A percentile compares a stretch with the other conserved stretches of the same genome.
These are phyloP conservation scores for Amblyjoppa fuscipennis DNA, from an alignment of 2,888 invertebrate genomes.

Conservation along the genomic window DNA sequence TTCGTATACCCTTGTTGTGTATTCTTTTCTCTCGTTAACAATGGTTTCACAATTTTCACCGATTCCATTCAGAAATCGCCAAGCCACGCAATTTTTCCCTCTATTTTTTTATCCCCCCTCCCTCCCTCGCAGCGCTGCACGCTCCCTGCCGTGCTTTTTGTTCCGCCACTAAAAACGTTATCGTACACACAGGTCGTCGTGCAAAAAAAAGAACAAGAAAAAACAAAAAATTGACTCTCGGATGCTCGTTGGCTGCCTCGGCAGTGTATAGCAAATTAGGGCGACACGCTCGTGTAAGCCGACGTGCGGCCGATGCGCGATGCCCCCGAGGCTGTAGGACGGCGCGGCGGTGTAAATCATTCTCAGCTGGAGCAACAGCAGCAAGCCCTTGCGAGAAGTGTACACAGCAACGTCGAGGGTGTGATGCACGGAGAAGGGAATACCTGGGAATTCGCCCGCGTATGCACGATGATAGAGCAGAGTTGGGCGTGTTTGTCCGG, in stretches of 20 bases:
- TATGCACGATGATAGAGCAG: slow-evolving; percentile 28
- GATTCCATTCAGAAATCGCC: neutral
- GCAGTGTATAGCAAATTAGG: slow-evolving; percentile 72
- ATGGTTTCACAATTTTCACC: neutral
- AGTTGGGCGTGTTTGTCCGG: slow-evolving; percentile 73
- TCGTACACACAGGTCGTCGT: slow-evolving; percentile 8
- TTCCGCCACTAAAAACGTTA: slow-evolving; percentile 28
- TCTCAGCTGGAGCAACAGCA: slow-evolving; percentile 68
- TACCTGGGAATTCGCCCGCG: slow-evolving; percentile 5
- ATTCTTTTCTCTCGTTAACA: neutral
- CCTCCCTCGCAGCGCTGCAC: slow-evolving; percentile 7
- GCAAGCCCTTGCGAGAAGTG: slow-evolving; percentile 32
- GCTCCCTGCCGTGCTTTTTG: slow-evolving; percentile 10
- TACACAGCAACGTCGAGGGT: neutral
- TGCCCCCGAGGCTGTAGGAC: slow-evolving; percentile 57
- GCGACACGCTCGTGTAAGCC: slow-evolving; percentile 79
- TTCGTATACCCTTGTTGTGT: neutral
- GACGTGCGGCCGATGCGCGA: slow-evolving; percentile 72
- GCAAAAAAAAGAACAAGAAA: slow-evolving; percentile 7
- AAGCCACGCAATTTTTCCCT: neutral
- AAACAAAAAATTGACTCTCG: slow-evolving; percentile 49
- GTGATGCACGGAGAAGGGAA: slow-evolving; percentile 17
- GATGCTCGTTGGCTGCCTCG: slow-evolving; percentile 64
- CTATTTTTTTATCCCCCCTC: neutral
- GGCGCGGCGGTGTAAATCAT: slow-evolving; percentile 76